A percentile compares a stretch with the other conserved stretches of the same genome.
These are phyloP conservation scores for Apis mellifera DNA, from an alignment of 1,140 invertebrate species.

Conservation along the genomic window DNA sequence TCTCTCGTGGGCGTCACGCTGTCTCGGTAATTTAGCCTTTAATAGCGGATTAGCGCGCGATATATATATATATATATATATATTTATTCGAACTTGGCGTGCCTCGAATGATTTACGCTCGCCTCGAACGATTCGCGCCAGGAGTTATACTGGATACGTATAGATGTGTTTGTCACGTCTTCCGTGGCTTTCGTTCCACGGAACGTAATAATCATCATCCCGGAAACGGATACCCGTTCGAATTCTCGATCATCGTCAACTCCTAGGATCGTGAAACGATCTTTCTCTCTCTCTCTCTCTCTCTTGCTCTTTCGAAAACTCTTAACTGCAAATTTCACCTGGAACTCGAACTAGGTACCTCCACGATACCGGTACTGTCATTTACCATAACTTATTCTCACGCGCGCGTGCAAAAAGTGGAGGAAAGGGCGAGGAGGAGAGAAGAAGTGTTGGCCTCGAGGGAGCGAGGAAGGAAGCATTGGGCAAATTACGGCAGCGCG, in stretches of 20 bases:
- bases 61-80: constrained; percentile 31
- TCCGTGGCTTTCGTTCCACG: background rate
- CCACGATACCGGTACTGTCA: background rate
- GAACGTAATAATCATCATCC: background rate
- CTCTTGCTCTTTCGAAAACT: too few relatives aligned
- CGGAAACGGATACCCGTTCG: background rate
- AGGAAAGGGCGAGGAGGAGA: background rate
- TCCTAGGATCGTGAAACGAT: background rate
- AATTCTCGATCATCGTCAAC: background rate
- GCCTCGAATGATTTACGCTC: constrained; percentile 64
- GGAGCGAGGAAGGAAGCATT: background rate
- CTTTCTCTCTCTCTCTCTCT: too few relatives aligned
- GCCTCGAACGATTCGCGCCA: background rate
- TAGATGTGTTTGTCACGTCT: constrained; percentile 2
- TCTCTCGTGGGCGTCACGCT: constrained; percentile 62
- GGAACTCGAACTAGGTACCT: background rate
- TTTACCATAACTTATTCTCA: background rate
- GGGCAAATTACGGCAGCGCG: background rate
- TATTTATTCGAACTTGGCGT: constrained; percentile 64
- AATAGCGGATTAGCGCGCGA: constrained; percentile 71
- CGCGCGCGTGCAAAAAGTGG: too few relatives aligned
- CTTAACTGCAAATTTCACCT: background rate
- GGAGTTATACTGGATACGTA: background rate
- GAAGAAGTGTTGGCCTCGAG: too few relatives aligned
- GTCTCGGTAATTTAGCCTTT: constrained; percentile 70